Percentiles rank a stretch among this genome's conserved stretches.
phyloP scores from a whole-genome alignment of 2,797 vertebrate genomes.

The Schizopygopsis malacanthus region DNA sequence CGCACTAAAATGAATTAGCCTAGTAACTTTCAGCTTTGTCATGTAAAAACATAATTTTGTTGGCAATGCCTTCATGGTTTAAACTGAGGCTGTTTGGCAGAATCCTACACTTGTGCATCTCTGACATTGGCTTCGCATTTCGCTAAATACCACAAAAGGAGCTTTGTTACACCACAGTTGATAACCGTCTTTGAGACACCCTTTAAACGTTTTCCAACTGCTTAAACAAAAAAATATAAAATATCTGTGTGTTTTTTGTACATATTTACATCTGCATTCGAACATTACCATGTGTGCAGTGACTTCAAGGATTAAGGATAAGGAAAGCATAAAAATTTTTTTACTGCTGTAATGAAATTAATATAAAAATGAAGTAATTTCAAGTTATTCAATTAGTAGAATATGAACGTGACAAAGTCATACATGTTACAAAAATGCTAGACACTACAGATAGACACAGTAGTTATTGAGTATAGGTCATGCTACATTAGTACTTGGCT shows the following conservation, averaged over 20 bases:
- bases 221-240: not conserved
- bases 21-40: not conserved
- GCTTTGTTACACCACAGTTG: not conserved
- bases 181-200: not conserved
- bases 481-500: not conserved
- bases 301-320: not conserved
- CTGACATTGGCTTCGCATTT: slow-evolving; percentile 6
- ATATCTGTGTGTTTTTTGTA: not conserved
- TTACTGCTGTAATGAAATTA: slow-evolving; percentile 44
- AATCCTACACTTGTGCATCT: not conserved
- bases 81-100: not conserved
- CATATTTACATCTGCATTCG: not conserved
- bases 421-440: not conserved
- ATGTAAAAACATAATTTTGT: not conserved
- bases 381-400: not conserved
- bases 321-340: not conserved
- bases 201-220: slow-evolving; percentile 1
- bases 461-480: slow-evolving; percentile 18
- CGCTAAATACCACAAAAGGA: not conserved
- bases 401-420: not conserved
- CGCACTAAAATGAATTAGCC: not conserved
- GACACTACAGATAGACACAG: not conserved
- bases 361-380: not conserved
- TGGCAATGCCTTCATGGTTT: not conserved
- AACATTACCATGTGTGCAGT: not conserved